Evolutionary conservation across 1,140 invertebrate species (phyloP).

Genomic region (Heterodera schachtii): DNA sequence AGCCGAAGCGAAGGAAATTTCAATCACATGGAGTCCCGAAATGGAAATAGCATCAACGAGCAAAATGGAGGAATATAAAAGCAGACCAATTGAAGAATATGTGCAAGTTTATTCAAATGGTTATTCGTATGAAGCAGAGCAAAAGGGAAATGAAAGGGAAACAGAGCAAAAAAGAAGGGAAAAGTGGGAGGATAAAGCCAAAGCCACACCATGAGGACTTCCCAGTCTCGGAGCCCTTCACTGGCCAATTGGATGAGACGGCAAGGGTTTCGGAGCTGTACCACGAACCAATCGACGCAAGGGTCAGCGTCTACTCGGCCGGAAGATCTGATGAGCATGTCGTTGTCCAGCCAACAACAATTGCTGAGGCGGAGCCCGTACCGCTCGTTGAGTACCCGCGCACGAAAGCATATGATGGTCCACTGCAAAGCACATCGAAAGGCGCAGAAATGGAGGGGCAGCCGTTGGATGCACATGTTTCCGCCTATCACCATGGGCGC

Average conservation of each 20-base stretch:
- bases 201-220: conserved; percentile 31
- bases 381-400: conserved; percentile 1
- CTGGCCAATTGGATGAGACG: conserved; percentile 20
- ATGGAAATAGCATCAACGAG: conserved; percentile 20
- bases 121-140: neutral
- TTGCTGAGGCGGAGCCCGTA: neutral
- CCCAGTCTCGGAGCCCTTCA: conserved; percentile 12
- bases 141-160: neutral
- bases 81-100: conserved; percentile 22
- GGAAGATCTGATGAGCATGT: conserved; percentile 39
- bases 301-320: conserved; percentile 30
- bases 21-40: neutral
- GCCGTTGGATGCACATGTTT: conserved; percentile 31
- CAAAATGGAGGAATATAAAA: conserved; percentile 13
- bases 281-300: conserved; percentile 17
- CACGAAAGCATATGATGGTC: neutral
- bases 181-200: neutral
- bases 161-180: neutral
- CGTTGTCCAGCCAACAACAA: neutral
- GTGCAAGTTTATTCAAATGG: conserved; percentile 23
- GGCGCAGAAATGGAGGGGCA: neutral
- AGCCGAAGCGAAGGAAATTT: neutral
- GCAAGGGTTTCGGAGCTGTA: conserved; percentile 12
- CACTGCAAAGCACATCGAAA: neutral
- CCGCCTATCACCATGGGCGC: conserved; percentile 31